Evolutionary conservation across 2,888 invertebrate genomes (phyloP), one percentile per base, ranked within the genome.

Genomic region (Carcina quercana): DNA sequence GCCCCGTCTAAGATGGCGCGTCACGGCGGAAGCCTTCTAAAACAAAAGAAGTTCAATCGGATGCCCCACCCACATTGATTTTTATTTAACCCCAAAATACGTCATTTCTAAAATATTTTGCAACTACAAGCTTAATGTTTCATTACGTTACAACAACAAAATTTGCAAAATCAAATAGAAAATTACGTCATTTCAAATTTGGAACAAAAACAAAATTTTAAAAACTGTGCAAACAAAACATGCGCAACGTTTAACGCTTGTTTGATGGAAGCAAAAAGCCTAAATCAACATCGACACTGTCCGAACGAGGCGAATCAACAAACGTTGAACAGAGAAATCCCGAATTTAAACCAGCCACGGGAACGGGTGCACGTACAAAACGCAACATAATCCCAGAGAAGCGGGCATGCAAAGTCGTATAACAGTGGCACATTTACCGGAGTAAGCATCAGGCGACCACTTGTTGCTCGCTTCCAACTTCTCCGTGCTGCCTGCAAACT

Each of bases 401-500:
- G 67, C 67, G 64, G 64, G 73, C 79, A 80, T 82, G 82, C 82
- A 80, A 78, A 78, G 60, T 64, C 61, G 68, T 71, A 63, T 63
- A 73, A 72, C 70, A 73, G 60, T 71, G 63, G 62, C 71, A 75
- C 74, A 73, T 68, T 82, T 82, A 83, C 82, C 82, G 69, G 68
- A 66, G 57, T 68, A 69, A 58, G 69, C 82, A 83, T 82, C 75
- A 60, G 76, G 37, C 71, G 68, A 57, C 69, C 79, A 82, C 82
- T 78, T 82, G 82, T 82, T 82, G 82, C 76, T 56, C 48, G 48
- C 45, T 42, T 57, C 68, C 66, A 75, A 76, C 70, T 73, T 67
- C 59, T 53, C 59, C 53, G 50, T 49, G 40, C 50, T 51, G 50
- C 45, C 56, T 56, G 42, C 53, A 14, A 69, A 69, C 67, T 71